Percentiles rank a stretch among this genome's conserved stretches.
Evolutionary conservation across 1,140 invertebrate genomes (phyloP).

Genomic region (Drosophila pseudoobscura): DNA sequence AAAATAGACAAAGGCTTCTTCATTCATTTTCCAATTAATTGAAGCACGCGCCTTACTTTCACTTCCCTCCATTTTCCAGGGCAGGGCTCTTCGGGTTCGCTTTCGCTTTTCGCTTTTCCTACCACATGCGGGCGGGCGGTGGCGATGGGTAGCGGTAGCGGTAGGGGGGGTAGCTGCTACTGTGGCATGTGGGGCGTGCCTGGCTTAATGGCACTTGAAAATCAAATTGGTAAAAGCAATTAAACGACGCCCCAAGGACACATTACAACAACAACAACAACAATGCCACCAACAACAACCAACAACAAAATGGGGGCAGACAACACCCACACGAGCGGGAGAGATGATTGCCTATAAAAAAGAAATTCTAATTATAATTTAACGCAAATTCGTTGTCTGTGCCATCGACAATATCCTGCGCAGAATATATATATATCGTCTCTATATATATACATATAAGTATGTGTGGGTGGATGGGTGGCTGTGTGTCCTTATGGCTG

Average conservation of each 20-base stretch:
- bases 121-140: constrained; percentile 52
- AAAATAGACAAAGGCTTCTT: constrained; percentile 74
- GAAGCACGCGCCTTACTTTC: constrained; percentile 79
- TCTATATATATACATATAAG: neutral
- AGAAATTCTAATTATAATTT: constrained; percentile 82
- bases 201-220: constrained; percentile 83
- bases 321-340: constrained; percentile 33
- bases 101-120: constrained; percentile 54
- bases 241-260: constrained; percentile 83
- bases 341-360: constrained; percentile 78
- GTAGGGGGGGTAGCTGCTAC: neutral
- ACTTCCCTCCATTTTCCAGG: constrained; percentile 40
- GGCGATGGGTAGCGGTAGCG: too few species aligned
- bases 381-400: constrained; percentile 76
- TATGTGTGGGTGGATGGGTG: constrained; percentile 17
- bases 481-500: constrained; percentile 40
- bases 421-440: constrained; percentile 23
- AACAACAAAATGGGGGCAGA: constrained; percentile 8
- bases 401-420: constrained; percentile 54
- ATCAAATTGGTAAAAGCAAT: constrained; percentile 83
- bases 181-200: constrained; percentile 51
- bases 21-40: constrained; percentile 82
- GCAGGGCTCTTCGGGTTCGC: constrained; percentile 37
- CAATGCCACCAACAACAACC: constrained; percentile 40
- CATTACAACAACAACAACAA: constrained; percentile 71